Percentiles rank a stretch among this genome's conserved stretches.
Evolutionary conservation across 1,140 invertebrate genomes (phyloP).

Genomic region (Pantala flavescens): DNA sequence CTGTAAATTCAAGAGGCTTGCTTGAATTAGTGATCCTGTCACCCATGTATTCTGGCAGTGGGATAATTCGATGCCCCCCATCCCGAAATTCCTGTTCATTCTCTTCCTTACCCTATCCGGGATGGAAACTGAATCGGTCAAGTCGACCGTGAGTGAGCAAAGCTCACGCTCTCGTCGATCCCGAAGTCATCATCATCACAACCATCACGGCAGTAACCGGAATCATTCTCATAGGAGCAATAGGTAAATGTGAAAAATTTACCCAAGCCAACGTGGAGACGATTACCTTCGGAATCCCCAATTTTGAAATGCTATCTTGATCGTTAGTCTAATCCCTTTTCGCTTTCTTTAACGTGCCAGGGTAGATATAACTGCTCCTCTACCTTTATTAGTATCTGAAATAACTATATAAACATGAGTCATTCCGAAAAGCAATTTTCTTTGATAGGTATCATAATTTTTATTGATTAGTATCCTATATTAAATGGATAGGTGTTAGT

Average conservation of each 20-base stretch:
- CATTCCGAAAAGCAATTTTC: no score
- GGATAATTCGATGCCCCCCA: neutral
- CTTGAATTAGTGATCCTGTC: neutral
- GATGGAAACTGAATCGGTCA: constrained; percentile 53
- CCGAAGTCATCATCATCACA: constrained; percentile 39
- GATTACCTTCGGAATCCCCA: no score
- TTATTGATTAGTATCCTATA: no score
- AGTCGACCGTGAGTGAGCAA: constrained; percentile 44
- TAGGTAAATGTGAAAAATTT: constrained; percentile 32
- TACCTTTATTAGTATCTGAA: no score
- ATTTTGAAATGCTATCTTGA: no score
- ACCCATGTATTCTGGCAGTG: constrained; percentile 4
- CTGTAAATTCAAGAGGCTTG: neutral
- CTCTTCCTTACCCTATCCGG: constrained; percentile 20
- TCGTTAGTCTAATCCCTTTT: no score
- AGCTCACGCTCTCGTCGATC: constrained; percentile 47
- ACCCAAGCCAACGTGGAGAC: no score
- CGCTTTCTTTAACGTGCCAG: no score
- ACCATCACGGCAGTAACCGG: constrained; percentile 29
- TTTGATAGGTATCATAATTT: no score
- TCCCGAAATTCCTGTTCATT: neutral
- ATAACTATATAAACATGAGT: no score
- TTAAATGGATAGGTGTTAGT: no score
- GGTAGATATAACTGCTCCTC: no score
- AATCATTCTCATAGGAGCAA: constrained; percentile 48